Conservation (phyloP, 2,888 invertebrate species). For the Ophion ventricosus region DNA sequence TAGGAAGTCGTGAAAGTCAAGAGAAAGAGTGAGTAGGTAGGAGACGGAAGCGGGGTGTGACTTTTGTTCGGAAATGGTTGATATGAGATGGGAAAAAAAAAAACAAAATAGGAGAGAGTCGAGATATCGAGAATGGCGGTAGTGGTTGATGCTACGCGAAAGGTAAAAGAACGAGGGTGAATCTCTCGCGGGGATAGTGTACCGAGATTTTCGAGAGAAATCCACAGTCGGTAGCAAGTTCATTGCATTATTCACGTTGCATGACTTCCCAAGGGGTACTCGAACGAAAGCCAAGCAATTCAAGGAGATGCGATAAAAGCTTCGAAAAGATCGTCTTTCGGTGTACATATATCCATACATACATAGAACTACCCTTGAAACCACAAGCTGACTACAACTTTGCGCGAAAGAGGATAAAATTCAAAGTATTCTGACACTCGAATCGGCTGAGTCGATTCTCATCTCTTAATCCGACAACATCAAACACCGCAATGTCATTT, state of each 20-base stretch:
- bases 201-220: conserved; percentile 66
- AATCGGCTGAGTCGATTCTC: conserved; percentile 32
- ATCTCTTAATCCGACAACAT: conserved; percentile 39
- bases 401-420: conserved; percentile 6
- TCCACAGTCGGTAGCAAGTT: conserved; percentile 71
- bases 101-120: neutral
- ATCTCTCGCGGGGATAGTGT: conserved; percentile 59
- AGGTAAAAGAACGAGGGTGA: conserved; percentile 47
- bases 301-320: conserved; percentile 63
- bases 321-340: conserved; percentile 51
- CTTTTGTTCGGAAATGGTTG: conserved; percentile 56
- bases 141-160: conserved; percentile 35
- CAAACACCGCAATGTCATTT: neutral
- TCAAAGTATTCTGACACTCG: conserved; percentile 18
- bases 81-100: conserved; percentile 31
- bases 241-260: conserved; percentile 77
- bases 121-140: conserved; percentile 41
- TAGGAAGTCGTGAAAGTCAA: conserved; percentile 73
- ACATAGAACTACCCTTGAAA: conserved; percentile 23
- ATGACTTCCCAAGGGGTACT: conserved; percentile 65
- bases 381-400: conserved; percentile 16
- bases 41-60: conserved; percentile 28
- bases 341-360: conserved; percentile 26
- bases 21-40: conserved; percentile 22
- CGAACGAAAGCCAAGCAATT: conserved; percentile 61